Evolutionary conservation across 2,113 vertebrate genomes (phyloP), one percentile per base, ranked within the genome.

Genomic region (Galeopterus variegatus): DNA sequence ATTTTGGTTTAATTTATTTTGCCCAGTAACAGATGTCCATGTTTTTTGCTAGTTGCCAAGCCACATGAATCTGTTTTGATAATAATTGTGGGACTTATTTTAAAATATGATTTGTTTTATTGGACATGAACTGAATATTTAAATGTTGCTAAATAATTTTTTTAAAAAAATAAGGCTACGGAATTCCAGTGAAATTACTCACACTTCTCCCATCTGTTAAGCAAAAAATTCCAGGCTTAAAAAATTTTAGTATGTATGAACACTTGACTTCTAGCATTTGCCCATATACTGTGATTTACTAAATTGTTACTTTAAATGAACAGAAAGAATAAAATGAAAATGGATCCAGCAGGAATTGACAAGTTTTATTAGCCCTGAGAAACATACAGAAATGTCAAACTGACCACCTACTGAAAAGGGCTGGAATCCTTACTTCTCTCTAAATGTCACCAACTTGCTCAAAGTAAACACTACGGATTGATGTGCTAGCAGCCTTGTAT

Each of bases 361-460:
- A 88, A 80, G 79, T 90, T 97, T 96, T 97, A 93, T 97, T 97
- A 94, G 50, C 36, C 92, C 67, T 79, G 76, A 58, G 84, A 97
- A 67, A 91, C 84, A 94, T 86, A 96, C 69, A 90, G 72, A 98
- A 98, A 98, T 97, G 98, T 97, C 97, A 97, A 93, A 75, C 54
- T 98, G 97, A 97, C 97, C 97, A 97, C 98, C 96, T 97, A 95
- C 96, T 88, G 96, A 92, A 97, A 95, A 73, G 31, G 50, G 72
- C 67, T 89, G 65, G 70, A 96, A 56, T 45, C 8, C 62, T 88
- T 36, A 67, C 80, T 97, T 97, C 80, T 77, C 75, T 77, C 84
- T 79, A 98, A 98, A 98, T 98, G 97, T 97, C 97, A 98, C 86
- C 80, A 88, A 77, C 96, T 76, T 95, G 56, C 84, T 97, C 88